Base-by-base conservation (phyloP, 2,888 invertebrate species). In the Brenthis ino region DNA sequence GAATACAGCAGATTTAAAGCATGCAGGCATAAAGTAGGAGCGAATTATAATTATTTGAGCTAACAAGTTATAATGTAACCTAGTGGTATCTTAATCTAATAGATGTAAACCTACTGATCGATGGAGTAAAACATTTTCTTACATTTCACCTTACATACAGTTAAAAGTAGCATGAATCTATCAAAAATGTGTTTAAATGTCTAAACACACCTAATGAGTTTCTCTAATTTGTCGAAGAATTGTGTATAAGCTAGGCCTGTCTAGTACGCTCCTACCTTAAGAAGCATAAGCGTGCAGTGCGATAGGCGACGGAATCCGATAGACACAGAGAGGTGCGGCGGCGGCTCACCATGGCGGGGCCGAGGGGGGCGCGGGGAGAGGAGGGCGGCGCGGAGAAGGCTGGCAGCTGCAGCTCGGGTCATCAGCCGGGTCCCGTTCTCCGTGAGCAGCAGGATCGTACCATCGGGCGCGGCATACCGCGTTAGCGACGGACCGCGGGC, bases 381-480 rank as follows among this genome's bases (percentile, higher is more conserved):
- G 83, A 93, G 93, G 80, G 93, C 93, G 77, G 89, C 93, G 82
- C 91, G 92, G 82, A 93, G 93, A 79, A 93, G 86, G 84, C 93
- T 93, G 80, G 92, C 93, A 81, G 93, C 93, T 75, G 91, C 93
- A 77, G 92, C 90, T 78, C 93, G 88, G 63, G 93, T 93, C 89
- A 93, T 89, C 89, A 92, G 91, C 80, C 94, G 88, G 83, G 94
- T 94, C 89, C 94, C 94, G 83, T 94, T 94, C 87, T 94, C 94
- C 86, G 94, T 94, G 89, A 94, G 94, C 85, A 94, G 94, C 85
- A 94, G 93, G 88, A 94, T 93, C 83, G 94, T 93, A 87, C 94
- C 94, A 80, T 94, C 94, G 74, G 94, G 92, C 79, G 94, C 93
- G 77, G 94, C 93, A 91, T 94, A 94, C 84, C 94, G 93, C 80